Evolutionary conservation across 2,797 vertebrate genomes (phyloP).

Genomic region (Sebastes itinus): DNA sequence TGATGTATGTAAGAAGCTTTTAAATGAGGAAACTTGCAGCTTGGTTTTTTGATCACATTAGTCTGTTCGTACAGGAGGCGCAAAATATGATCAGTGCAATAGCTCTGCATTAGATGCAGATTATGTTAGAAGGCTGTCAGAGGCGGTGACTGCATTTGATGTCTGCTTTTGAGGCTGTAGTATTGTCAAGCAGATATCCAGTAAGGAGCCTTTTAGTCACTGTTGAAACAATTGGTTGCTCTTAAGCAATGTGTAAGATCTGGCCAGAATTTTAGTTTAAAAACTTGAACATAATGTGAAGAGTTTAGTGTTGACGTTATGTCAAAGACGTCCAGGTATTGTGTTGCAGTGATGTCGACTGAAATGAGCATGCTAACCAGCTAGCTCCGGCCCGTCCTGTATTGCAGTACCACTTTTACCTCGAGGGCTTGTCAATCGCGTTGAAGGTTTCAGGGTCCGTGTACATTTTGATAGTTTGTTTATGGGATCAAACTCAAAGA

Average conservation of each 20-base stretch:
- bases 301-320: too few relatives aligned
- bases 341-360: background rate
- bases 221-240: background rate
- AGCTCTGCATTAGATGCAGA: background rate
- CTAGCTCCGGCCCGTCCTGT: background rate
- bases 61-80: background rate
- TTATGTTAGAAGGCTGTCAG: background rate
- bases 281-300: too few relatives aligned
- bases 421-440: too few relatives aligned
- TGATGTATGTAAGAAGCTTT: slow-evolving; percentile 13
- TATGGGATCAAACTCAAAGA: too few relatives aligned
- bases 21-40: background rate
- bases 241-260: background rate
- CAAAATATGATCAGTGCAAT: background rate
- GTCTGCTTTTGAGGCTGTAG: background rate
- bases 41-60: background rate
- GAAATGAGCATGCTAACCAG: background rate
- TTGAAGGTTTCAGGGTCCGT: too few relatives aligned
- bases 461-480: too few relatives aligned
- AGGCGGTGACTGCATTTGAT: background rate
- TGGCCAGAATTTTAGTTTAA: background rate
- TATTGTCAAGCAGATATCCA: background rate
- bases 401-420: background rate
- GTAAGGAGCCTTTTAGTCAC: background rate
- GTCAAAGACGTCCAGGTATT: background rate